Base-by-base conservation (phyloP, 1,140 invertebrate species). In the Drosophila hydei region DNA sequence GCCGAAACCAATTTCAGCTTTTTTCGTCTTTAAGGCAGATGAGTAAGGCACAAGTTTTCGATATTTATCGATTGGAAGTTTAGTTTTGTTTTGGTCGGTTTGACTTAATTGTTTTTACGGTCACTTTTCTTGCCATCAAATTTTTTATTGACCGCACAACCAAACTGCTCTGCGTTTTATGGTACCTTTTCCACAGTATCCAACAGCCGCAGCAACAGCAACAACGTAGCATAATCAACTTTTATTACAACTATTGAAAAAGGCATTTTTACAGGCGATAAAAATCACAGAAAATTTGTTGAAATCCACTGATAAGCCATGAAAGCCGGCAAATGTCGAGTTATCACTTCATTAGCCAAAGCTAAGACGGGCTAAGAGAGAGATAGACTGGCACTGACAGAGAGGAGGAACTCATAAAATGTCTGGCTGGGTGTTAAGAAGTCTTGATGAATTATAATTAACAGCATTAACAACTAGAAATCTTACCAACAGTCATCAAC, bases 151-250 rank as follows among this genome's bases (percentile, higher is more conserved):
- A 51, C 43, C 81, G 48, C 54, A 80, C 81, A 80, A 85, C 87
- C 81, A 81, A 80, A 81, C 61, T 77, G 79, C 81, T 85, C 80
- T 87, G 80, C 80, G 79, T 85, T 84, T 84, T 84, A 84, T 87
- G 62, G 56, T 50, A 60, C 63, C 76, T 56, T 74, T 56, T 19
- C 40, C 47, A 48, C 60, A 77, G 54, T 47, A 58, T 59, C 2
- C 25, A 33, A 6, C 23, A 19, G 14, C 40, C 23, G 36, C 25
- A 27, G 25, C 25, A 16, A 30, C 40, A 25, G 36, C 25, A 27
- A 38, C 25, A 16, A 30, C 19, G n/a, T 27, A 36, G 4, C 16
- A 19, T 9, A 72, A 72, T 76, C 73, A 76, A 63, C 40, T 67
- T 67, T 81, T 83, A 83, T 67, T 72, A 71, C 70, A n/a, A 40